phyloP scores from a whole-genome alignment of 2,113 vertebrate genomes.

The Aegithalos caudatus region DNA sequence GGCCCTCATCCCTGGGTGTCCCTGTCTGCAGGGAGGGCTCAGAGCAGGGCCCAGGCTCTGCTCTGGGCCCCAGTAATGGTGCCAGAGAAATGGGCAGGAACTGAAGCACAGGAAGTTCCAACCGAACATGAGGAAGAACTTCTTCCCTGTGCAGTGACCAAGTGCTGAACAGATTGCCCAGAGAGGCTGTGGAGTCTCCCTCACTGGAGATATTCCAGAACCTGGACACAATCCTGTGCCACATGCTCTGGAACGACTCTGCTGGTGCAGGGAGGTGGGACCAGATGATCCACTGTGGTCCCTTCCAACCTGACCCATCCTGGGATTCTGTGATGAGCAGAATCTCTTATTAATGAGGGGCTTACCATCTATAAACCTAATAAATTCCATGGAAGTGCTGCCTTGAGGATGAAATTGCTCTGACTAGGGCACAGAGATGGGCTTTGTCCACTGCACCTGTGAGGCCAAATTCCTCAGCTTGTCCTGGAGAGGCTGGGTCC shows the following conservation, averaged over 20 bases:
- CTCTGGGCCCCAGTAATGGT: neutral
- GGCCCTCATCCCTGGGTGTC: neutral
- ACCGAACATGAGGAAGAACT: neutral
- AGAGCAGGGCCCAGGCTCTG: neutral
- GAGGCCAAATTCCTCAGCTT: neutral
- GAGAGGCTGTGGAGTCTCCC: neutral
- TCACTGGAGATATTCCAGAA: neutral
- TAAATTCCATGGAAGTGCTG: fast-evolving
- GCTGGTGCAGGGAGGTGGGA: too few relatives aligned
- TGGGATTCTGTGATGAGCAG: neutral
- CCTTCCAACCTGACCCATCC: neutral
- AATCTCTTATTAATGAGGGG: neutral
- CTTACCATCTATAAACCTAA: neutral
- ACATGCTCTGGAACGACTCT: neutral
- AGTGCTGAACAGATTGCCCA: neutral
- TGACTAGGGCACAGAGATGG: fast-evolving
- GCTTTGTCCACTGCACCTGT: fast-evolving
- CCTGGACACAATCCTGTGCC: neutral
- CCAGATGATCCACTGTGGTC: neutral
- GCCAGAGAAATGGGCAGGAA: fast-evolving
- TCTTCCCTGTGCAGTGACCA: fast-evolving
- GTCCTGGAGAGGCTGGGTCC: neutral
- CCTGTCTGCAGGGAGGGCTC: neutral
- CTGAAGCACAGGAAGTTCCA: neutral
- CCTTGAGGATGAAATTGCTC: neutral